Percentiles rank a stretch among this genome's conserved stretches.
Evolutionary conservation across 2,888 invertebrate genomes (phyloP).

Genomic region (Xestia c-nigrum): DNA sequence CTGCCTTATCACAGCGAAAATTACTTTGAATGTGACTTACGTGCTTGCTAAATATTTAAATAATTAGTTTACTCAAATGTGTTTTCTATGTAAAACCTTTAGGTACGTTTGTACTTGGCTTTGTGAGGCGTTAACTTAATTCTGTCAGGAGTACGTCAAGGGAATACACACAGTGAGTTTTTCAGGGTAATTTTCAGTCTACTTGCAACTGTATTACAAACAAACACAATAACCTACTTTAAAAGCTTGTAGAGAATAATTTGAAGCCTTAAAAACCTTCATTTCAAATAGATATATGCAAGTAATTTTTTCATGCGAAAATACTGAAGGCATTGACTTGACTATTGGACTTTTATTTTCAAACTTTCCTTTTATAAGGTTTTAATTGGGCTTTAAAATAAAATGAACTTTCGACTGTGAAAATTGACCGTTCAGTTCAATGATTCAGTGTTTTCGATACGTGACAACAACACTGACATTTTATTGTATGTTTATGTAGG

Average conservation of each 20-base stretch:
- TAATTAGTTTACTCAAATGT: slow-evolving; percentile 21
- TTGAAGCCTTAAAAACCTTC: not conserved
- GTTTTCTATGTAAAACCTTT: slow-evolving; percentile 23
- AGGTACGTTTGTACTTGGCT: slow-evolving; percentile 16
- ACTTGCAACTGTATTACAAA: slow-evolving; percentile 11
- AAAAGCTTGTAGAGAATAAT: slow-evolving; percentile 31
- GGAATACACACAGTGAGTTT: slow-evolving; percentile 44
- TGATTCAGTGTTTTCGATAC: slow-evolving; percentile 37
- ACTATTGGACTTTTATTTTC: slow-evolving; percentile 18
- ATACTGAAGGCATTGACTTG: not conserved
- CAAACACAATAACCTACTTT: slow-evolving; percentile 27
- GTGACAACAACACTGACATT: slow-evolving; percentile 36
- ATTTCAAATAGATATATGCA: not conserved
- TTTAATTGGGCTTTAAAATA: slow-evolving; percentile 35
- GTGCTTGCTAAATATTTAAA: slow-evolving; percentile 28
- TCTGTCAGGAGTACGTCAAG: slow-evolving; percentile 48
- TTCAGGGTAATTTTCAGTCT: slow-evolving; percentile 42
- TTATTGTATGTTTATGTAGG: not conserved
- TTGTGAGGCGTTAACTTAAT: slow-evolving; percentile 49
- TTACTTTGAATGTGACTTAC: slow-evolving; percentile 44
- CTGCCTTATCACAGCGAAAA: slow-evolving; percentile 42
- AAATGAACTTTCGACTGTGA: slow-evolving; percentile 27
- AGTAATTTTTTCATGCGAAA: not conserved
- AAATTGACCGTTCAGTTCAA: slow-evolving; percentile 35
- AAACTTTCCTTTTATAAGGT: slow-evolving; percentile 8